Conservation (phyloP, 2,888 invertebrate genomes). For the Drosophila testacea region DNA sequence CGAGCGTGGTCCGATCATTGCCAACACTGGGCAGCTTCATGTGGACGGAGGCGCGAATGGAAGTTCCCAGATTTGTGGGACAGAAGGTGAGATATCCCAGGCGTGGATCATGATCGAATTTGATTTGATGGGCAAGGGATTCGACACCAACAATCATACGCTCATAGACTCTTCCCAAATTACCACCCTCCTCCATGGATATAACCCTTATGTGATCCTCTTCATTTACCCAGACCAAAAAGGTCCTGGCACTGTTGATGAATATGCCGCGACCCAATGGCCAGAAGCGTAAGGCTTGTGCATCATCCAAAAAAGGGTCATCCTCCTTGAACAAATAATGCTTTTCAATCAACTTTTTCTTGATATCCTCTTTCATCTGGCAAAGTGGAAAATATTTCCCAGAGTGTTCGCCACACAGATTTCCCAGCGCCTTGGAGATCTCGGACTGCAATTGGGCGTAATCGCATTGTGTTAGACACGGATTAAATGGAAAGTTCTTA, state of each 20-base stretch:
- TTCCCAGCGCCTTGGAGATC: slow-evolving; percentile 91
- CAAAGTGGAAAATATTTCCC: slow-evolving; percentile 96
- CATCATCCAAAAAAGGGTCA: slow-evolving; percentile 90
- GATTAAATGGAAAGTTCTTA: slow-evolving; percentile 98
- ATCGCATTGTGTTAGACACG: slow-evolving; percentile 96
- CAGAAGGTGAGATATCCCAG: slow-evolving; percentile 99
- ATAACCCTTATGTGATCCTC: slow-evolving; percentile 99
- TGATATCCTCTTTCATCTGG: slow-evolving; percentile 96
- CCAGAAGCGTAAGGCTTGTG: slow-evolving; percentile 98
- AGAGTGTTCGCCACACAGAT: slow-evolving; percentile 93
- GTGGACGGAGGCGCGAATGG: slow-evolving; percentile 98
- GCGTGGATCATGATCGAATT: slow-evolving; percentile 96
- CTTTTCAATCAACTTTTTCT: slow-evolving; percentile 97
- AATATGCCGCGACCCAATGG: slow-evolving; percentile 98
- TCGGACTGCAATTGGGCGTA: slow-evolving; percentile 98
- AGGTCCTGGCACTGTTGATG: slow-evolving; percentile 97
- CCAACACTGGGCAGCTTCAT: slow-evolving; percentile 97
- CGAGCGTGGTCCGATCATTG: slow-evolving; percentile 93
- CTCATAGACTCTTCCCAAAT: slow-evolving; percentile 95
- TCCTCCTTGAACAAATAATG: slow-evolving; percentile 99
- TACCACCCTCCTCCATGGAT: slow-evolving; percentile 98
- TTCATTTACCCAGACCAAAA: slow-evolving; percentile 99
- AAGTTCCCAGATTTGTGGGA: slow-evolving; percentile 98
- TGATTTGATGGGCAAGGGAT: slow-evolving; percentile 95
- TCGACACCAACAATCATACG: slow-evolving; percentile 95